Evolutionary conservation across 1,140 invertebrate species (phyloP).

Genomic region (Hirudo medicinalis): DNA sequence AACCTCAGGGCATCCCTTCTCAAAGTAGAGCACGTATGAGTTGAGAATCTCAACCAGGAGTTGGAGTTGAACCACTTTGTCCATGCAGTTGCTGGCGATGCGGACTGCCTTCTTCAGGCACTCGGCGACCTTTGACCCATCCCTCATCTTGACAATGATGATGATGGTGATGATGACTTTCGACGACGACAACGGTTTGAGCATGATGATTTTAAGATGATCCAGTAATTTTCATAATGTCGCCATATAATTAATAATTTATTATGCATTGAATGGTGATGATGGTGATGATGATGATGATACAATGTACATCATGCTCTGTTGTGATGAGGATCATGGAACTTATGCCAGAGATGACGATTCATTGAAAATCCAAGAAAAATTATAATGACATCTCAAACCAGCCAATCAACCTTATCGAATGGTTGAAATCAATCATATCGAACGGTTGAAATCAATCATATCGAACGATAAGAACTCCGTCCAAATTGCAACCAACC

Average conservation of each 20-base stretch:
- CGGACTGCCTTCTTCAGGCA: conserved; percentile 88
- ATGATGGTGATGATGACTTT: too few species aligned
- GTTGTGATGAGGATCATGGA: too few species aligned
- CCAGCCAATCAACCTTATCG: not conserved
- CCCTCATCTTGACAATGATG: conserved; percentile 53
- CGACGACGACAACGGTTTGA: too few species aligned
- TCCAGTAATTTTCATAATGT: too few species aligned
- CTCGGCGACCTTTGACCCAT: conserved; percentile 78
- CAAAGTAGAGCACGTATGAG: conserved; percentile 83
- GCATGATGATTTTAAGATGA: too few species aligned
- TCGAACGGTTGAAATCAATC: not conserved
- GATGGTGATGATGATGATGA: too few species aligned
- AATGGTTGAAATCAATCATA: not conserved
- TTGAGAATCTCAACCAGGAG: conserved; percentile 86
- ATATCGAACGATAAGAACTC: not conserved
- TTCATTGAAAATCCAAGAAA: not conserved
- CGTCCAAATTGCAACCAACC: not conserved
- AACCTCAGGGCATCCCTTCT: conserved; percentile 75
- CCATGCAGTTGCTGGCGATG: conserved; percentile 93
- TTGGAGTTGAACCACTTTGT: conserved; percentile 87
- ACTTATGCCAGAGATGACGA: too few species aligned
- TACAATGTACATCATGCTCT: too few species aligned
- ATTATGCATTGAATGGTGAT: too few species aligned
- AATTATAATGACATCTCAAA: too few species aligned
- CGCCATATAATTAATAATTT: too few species aligned